phyloP scores from a whole-genome alignment of 2,888 invertebrate genomes.

The Gerris lacustris region DNA sequence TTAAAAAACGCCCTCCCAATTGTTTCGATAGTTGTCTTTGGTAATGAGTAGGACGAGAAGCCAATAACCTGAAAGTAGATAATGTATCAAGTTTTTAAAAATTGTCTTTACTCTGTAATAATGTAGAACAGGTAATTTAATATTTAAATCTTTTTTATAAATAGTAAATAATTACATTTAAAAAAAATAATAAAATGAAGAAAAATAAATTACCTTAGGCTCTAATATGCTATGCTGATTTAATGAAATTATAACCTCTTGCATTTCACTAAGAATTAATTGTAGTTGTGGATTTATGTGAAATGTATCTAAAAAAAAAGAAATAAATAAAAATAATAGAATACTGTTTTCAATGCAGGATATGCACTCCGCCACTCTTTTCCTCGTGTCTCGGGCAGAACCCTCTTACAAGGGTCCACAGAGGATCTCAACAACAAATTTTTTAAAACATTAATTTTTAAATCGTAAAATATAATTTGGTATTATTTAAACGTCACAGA shows the following conservation, averaged over 20 bases:
- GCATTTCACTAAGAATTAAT: constrained; percentile 61
- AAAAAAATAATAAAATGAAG: constrained; percentile 1
- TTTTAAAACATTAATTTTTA: no score
- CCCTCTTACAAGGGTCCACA: no score
- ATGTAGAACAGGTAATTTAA: no score
- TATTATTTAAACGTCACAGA: no score
- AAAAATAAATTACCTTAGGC: constrained; percentile 53
- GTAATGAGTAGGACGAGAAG: constrained; percentile 69
- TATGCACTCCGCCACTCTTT: no score
- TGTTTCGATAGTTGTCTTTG: constrained; percentile 58
- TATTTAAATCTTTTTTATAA: not conserved
- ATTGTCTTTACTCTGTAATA: no score
- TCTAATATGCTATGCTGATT: constrained; percentile 86
- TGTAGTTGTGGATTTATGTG: constrained; percentile 87
- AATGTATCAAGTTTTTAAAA: no score
- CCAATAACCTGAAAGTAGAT: constrained; percentile 50
- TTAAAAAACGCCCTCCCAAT: constrained; percentile 71
- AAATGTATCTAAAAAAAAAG: constrained; percentile 56
- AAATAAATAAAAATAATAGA: not conserved
- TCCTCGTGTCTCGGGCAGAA: no score
- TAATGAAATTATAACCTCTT: constrained; percentile 70
- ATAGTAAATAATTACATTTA: constrained; percentile 2
- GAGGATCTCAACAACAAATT: no score
- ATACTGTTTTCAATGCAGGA: not conserved
- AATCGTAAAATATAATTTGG: no score